Base-by-base conservation (phyloP, 2,888 invertebrate genomes). In the Hyposoter didymator region DNA sequence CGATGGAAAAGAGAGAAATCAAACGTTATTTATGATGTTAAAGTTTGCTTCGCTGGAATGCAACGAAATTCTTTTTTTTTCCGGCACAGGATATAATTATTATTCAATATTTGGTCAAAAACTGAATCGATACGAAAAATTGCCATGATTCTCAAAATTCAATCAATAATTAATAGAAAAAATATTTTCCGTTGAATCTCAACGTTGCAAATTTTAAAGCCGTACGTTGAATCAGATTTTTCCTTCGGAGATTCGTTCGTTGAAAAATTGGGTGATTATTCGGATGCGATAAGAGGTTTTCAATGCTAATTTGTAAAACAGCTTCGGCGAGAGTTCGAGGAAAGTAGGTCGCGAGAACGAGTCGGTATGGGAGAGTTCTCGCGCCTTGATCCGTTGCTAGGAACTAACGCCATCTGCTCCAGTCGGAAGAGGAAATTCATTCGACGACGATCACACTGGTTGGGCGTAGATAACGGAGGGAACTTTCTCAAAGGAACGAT, bases 271-370 rank as follows among this genome's bases (percentile, higher is more conserved):
- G 73, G 17, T 8, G 8, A 43, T 5, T 73, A 17, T 45, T 35
- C 19, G 17, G n/a, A 22, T 14, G 52, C 17, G 49, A 62, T 64
- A 70, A 6, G 43, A 45, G 70, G 55, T 73, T 80, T 43, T n/a
- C 49, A 17, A 14, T 19, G 6, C 47, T 39, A 5, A 45, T 4
- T 28, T 14, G 1, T 59, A 14, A 35, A 81, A 78, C 39, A 45
- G 43, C 17, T 70, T 35, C n/a, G 14, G 39, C 64, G 32, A 35
- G 7, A 35, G 35, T 35, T 52, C 39, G 12, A 32, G 19, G 62
- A 78, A 78, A 82, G 84, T 84, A 62, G 84, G 81, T 78, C 81
- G 43, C 35, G 28, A 59, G 45, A 62, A 4, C 49, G n/a, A 19
- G 74, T 64, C 19, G 83, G 62, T 73, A 85, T 66, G 6, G 79